Base-by-base conservation (phyloP, 2,888 invertebrate genomes). In the Dryadula phaetusa region DNA sequence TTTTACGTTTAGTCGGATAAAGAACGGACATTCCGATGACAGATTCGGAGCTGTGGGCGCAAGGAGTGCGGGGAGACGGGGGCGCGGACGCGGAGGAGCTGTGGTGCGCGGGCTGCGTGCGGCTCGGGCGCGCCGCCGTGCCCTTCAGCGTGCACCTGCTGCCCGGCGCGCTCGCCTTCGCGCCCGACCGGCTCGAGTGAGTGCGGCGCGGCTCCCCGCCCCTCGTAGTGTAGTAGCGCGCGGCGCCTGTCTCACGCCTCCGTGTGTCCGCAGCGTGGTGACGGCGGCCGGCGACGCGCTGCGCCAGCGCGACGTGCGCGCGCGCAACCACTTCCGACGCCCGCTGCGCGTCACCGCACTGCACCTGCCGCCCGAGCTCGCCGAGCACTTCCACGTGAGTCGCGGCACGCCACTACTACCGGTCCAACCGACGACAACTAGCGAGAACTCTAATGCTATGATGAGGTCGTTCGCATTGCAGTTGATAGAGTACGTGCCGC, bases 61-160 rank as follows among this genome's bases (percentile, higher is more conserved):
- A 70, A 46, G 44, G 32, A 40, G 61, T 22, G 34, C 54, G 62
- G 28, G 70, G 44, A 32, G 67, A 49, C 7, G 8, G 1, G 32
- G 32, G 28, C 28, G 28, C 65, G 65, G 44, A 49, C 66, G 74
- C 12, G 65, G 58, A 60, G 46, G 82, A 74, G 73, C 82, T 81
- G 70, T 84, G 82, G 82, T 88, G 88, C 82, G 80, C 79, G 89
- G 95, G 88, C 73, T 83, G 82, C 82, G 78, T 82, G 82, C 78
- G 77, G 66, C 70, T 87, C 75, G 88, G 87, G 37, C 80, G 82
- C 76, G 84, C 85, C 64, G 79, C 78, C 67, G 72, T 86, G 82
- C 86, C 87, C 58, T 90, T 83, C 85, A 82, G 82, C 79, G 78
- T 88, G 83, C 85, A 84, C 6, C 77, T 90, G 76, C 71, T 82